Evolutionary conservation across 2,113 vertebrate species (phyloP).

Genomic region (Phocoena sinus): DNA sequence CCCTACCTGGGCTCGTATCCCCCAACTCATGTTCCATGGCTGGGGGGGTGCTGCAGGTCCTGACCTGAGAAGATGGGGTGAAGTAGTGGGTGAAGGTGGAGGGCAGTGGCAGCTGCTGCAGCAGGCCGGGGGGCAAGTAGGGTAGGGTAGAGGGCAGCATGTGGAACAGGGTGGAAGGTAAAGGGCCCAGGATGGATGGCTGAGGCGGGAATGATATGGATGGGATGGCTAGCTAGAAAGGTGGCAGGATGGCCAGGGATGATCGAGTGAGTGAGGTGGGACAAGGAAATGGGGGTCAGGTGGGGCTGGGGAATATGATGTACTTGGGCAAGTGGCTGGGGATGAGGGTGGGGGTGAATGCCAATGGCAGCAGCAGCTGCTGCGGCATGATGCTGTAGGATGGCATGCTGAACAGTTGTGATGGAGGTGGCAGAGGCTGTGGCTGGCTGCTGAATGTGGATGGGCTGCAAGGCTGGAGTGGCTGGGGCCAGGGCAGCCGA

Average conservation of each 20-base stretch:
- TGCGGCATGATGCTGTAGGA: constrained; percentile 94
- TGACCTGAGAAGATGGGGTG: constrained; percentile 99
- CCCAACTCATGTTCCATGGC: constrained; percentile 92
- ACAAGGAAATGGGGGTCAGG: constrained; percentile 94
- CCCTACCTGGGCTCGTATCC: background rate
- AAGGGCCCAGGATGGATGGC: constrained; percentile 95
- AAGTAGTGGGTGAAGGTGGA: constrained; percentile 96
- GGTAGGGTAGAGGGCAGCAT: constrained; percentile 93
- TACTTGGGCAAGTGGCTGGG: constrained; percentile 93
- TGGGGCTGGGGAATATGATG: constrained; percentile 98
- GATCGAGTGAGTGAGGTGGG: constrained; percentile 93
- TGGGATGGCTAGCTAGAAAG: constrained; percentile 95
- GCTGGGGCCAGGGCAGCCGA: constrained; percentile 86
- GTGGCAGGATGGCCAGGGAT: constrained; percentile 95
- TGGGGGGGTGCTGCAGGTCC: constrained; percentile 98
- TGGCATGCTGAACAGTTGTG: constrained; percentile 95
- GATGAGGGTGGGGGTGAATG: constrained; percentile 91
- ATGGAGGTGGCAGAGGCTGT: constrained; percentile 91
- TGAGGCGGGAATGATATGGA: constrained; percentile 97
- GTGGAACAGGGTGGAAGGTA: constrained; percentile 94
- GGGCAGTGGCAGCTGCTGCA: constrained; percentile 89
- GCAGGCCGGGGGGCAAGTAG: constrained; percentile 90
- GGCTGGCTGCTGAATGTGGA: constrained; percentile 97
- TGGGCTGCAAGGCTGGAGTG: constrained; percentile 88
- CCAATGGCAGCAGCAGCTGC: constrained; percentile 89